Base-by-base conservation (phyloP, 2,888 invertebrate species). In the Aproaerema taeniolella region DNA sequence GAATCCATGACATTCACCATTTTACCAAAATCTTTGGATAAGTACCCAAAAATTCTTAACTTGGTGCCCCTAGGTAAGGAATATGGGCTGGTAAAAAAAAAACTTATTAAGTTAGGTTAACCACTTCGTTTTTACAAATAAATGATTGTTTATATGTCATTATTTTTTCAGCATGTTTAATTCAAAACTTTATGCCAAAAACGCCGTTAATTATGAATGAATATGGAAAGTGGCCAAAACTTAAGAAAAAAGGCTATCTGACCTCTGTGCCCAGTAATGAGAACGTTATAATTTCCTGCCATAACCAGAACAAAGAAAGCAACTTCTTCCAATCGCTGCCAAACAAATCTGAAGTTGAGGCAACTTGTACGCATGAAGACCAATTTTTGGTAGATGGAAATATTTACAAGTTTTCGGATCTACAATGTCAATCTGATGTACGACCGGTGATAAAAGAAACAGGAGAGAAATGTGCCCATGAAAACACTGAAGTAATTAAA, bases 351-450 rank as follows among this genome's bases (percentile, higher is more conserved):
- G 29, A 46, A 28, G 20, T 45, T 8, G 13, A 33, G 26, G 45
- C 35, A 4, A 35, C 17, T 10, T 49, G 49, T 12, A 41, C 39
- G 12, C 30, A 31, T 7, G 39, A 45, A 41, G 34, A 45, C 15
- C 40, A 39, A 7, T 43, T 49, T 17, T 9, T 13, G 20, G 17
- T 45, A 15, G 17, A 41, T 6, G 44, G 25, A 4, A 41, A 24
- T 31, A 14, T 4, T n/a, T 42, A 41, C 24, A 42, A 45, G 11
- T 20, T 42, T 26, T 31, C 35, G 11, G 43, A 49, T 28, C 32
- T 49, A 7, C 12, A 28, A 7, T 49, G 49, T 16, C 12, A 20
- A 16, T 2, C 14, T 10, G 31, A 41, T 11, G 16, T 43, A 9
- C 20, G 5, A 8, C 41, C 44, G 8, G n/a, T 11, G n/a, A 2